Evolutionary conservation across 2,888 invertebrate genomes (phyloP).

Genomic region (Metalampra italica): DNA sequence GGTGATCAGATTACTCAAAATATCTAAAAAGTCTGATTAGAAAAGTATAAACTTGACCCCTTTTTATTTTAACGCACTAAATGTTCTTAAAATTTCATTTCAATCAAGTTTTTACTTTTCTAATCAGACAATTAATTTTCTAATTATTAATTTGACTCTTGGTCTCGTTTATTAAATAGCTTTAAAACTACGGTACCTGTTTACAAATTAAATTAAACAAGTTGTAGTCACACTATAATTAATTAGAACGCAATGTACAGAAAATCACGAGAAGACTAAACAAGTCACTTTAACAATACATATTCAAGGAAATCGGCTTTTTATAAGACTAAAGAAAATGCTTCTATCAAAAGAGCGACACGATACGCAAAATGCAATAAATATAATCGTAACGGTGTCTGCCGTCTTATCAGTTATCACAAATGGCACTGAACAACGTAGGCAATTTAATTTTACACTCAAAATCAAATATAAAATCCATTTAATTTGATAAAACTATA

Average conservation of each 20-base stretch:
- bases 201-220: constrained; percentile 55
- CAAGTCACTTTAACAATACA: background rate
- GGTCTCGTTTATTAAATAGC: constrained; percentile 16
- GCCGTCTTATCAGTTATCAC: too few relatives aligned
- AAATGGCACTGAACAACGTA: too few relatives aligned
- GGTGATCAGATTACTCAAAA: background rate
- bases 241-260: constrained; percentile 30
- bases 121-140: background rate
- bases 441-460: too few relatives aligned
- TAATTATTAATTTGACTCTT: background rate
- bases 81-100: too few relatives aligned
- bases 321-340: background rate
- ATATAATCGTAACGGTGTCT: too few relatives aligned
- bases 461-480: too few relatives aligned
- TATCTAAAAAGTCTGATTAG: background rate
- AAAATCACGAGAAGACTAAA: constrained; percentile 29
- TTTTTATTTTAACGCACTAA: background rate
- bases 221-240: constrained; percentile 45
- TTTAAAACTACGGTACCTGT: constrained; percentile 54
- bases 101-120: constrained; percentile 2
- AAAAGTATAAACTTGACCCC: background rate
- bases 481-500: too few relatives aligned
- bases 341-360: too few relatives aligned
- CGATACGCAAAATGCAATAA: too few relatives aligned
- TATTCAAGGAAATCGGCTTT: background rate